Evolutionary conservation across 2,113 vertebrate genomes (phyloP).

Genomic region (Corythornis madagascariensis): DNA sequence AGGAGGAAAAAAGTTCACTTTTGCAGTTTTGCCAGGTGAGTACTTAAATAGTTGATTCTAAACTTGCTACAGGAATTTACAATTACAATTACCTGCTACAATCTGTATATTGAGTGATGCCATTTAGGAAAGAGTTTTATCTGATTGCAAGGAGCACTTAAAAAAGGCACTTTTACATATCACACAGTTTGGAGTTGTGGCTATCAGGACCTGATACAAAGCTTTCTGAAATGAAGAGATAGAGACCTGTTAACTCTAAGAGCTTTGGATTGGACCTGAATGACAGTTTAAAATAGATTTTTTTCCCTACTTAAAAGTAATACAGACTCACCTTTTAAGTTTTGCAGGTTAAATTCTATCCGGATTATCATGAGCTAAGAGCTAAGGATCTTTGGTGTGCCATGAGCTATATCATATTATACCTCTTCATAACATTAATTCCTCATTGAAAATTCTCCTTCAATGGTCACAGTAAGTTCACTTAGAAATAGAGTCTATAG

Average conservation of each 20-base stretch:
- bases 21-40: slow-evolving; percentile 20
- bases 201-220: slow-evolving; percentile 45
- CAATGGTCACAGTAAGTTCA: background rate
- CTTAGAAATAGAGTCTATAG: background rate
- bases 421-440: slow-evolving; percentile 40
- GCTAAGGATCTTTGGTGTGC: slow-evolving; percentile 17
- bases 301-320: slow-evolving; percentile 22
- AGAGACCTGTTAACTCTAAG: slow-evolving; percentile 32
- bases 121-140: slow-evolving; percentile 51
- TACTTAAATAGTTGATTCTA: slow-evolving; percentile 41
- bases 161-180: slow-evolving; percentile 52
- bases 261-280: background rate
- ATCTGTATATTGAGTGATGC: slow-evolving; percentile 35
- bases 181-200: slow-evolving; percentile 19
- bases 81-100: slow-evolving; percentile 60
- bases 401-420: slow-evolving; percentile 28
- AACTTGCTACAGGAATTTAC: slow-evolving; percentile 63
- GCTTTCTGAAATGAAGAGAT: background rate
- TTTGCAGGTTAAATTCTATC: slow-evolving; percentile 53
- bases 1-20: background rate
- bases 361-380: slow-evolving; percentile 45
- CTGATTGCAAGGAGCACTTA: slow-evolving; percentile 68
- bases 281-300: slow-evolving; percentile 17
- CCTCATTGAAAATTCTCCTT: slow-evolving; percentile 42
- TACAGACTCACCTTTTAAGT: slow-evolving; percentile 43